Evolutionary conservation across 2,113 vertebrate genomes (phyloP).

Genomic region (Prochilodus magdalenae): DNA sequence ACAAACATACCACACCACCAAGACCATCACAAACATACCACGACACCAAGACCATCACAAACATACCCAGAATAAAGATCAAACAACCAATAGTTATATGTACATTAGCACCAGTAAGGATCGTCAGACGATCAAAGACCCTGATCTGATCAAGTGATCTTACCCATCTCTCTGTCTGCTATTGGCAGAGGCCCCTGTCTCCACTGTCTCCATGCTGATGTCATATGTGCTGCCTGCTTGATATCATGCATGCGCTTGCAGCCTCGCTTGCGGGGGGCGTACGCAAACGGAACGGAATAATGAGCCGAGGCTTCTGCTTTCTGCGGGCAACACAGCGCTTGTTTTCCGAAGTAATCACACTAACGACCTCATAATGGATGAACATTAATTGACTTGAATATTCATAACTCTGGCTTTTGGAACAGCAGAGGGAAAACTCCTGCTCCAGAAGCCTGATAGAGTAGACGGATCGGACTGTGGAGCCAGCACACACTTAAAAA

Average conservation of each 20-base stretch:
- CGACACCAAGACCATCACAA: too few species aligned
- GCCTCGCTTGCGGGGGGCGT: constrained; percentile 6
- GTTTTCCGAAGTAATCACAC: constrained; percentile 40
- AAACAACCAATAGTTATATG: too few species aligned
- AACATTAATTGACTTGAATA: constrained; percentile 41
- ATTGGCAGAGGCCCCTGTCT: background rate
- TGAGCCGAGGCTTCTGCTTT: constrained; percentile 21
- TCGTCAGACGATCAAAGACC: constrained; percentile 35
- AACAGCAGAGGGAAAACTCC: background rate
- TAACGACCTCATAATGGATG: constrained; percentile 39
- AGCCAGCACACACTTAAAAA: background rate
- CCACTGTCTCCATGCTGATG: constrained; percentile 4
- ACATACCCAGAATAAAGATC: too few species aligned
- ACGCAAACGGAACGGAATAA: constrained; percentile 13
- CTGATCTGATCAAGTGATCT: constrained; percentile 32
- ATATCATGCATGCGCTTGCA: constrained; percentile 1
- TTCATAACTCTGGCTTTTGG: constrained; percentile 20
- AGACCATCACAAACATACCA: too few species aligned
- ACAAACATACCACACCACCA: too few species aligned
- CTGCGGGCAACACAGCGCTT: constrained; percentile 17
- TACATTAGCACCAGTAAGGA: constrained; percentile 23
- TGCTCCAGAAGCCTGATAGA: background rate
- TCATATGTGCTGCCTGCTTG: constrained; percentile 4
- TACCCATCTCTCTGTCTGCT: constrained; percentile 33
- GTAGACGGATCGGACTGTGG: background rate